These are phyloP conservation scores for Cephus pulcher DNA, from an alignment of 2,888 invertebrate genomes.

Conservation along the genomic window DNA sequence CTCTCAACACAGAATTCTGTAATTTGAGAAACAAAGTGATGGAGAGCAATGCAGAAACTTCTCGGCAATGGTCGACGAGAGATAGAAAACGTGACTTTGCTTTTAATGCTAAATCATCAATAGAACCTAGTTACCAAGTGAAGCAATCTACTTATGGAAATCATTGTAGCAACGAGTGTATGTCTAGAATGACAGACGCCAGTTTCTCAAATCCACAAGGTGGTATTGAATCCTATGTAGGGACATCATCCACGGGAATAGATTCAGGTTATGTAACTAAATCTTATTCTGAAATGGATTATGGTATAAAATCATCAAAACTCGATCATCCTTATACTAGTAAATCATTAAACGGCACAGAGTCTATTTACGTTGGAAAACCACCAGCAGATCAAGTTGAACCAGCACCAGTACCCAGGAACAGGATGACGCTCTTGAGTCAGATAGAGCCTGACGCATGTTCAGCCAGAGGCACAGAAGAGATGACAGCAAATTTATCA, in stretches of 20 bases:
- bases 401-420: slow-evolving; percentile 41
- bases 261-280: slow-evolving; percentile 22
- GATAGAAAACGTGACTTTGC: not conserved
- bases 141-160: slow-evolving; percentile 1
- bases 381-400: slow-evolving; percentile 36
- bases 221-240: not conserved
- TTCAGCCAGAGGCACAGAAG: slow-evolving; percentile 34
- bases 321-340: slow-evolving; percentile 8
- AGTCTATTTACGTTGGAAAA: slow-evolving; percentile 41
- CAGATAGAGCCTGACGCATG: slow-evolving; percentile 51
- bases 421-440: slow-evolving; percentile 54
- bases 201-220: not conserved
- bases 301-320: slow-evolving; percentile 3
- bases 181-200: not conserved
- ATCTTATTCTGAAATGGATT: slow-evolving; percentile 6
- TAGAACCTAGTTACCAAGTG: slow-evolving; percentile 10
- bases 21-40: slow-evolving; percentile 49
- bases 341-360: slow-evolving; percentile 10
- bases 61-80: slow-evolving; percentile 11
- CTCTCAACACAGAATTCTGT: slow-evolving; percentile 53
- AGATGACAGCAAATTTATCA: slow-evolving; percentile 55
- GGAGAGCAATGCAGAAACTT: slow-evolving; percentile 32
- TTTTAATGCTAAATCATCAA: not conserved
- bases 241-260: slow-evolving; percentile 5
- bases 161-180: not conserved